Percentiles rank a stretch among this genome's conserved stretches.
Conservation (phyloP, 1,140 invertebrate species). For the Gryllus bimaculatus region DNA sequence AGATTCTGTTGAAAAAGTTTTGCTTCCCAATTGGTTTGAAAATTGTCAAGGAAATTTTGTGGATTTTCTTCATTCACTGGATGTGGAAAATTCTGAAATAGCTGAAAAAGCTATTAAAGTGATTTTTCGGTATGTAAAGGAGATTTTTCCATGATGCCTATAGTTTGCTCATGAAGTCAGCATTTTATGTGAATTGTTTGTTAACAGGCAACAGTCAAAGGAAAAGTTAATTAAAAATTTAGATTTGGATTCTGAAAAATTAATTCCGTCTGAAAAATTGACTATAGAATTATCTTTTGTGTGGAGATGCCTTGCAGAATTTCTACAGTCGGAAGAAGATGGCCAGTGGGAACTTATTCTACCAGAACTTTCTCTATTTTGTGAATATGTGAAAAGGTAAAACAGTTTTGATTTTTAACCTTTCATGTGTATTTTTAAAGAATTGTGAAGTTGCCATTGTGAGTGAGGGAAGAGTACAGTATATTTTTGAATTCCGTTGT, state of each 20-base stretch:
- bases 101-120: constrained; percentile 35
- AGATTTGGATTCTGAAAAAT: constrained; percentile 32
- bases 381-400: constrained; percentile 41
- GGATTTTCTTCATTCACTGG: constrained; percentile 47
- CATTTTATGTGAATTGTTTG: background rate
- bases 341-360: constrained; percentile 35
- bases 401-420: constrained; percentile 25
- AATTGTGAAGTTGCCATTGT: too few species aligned
- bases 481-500: too few species aligned
- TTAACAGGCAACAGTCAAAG: constrained; percentile 21
- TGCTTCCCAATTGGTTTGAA: constrained; percentile 55
- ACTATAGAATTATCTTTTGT: constrained; percentile 48
- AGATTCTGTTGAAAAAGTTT: constrained; percentile 35
- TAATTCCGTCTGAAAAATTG: constrained; percentile 43
- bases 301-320: constrained; percentile 48
- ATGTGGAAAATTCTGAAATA: constrained; percentile 45
- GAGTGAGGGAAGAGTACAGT: too few species aligned
- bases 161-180: too few species aligned
- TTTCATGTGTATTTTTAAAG: too few species aligned
- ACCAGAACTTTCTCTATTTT: constrained; percentile 45
- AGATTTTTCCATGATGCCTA: too few species aligned
- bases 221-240: constrained; percentile 30
- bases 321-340: constrained; percentile 32
- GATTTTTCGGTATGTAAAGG: constrained; percentile 36
- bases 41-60: constrained; percentile 49